These are phyloP conservation scores for Canis aureus DNA, from an alignment of 2,113 vertebrate species.

Conservation along the genomic window DNA sequence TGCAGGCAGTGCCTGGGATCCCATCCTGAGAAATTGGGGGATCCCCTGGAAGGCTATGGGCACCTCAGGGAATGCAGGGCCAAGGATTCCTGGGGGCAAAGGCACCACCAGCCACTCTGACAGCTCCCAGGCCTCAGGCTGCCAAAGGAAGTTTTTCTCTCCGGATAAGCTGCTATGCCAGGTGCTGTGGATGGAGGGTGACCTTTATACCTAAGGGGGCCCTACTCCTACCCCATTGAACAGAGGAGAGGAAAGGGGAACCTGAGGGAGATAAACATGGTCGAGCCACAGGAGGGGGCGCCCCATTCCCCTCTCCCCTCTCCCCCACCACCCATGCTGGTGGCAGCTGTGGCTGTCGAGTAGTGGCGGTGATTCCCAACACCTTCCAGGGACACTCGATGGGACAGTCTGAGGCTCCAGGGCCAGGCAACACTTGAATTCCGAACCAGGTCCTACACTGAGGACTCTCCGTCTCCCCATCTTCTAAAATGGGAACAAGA, in stretches of 20 bases:
- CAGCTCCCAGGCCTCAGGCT: not conserved
- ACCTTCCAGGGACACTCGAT: not conserved
- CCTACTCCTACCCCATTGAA: not conserved
- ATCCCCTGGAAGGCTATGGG: not conserved
- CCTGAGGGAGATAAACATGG: not conserved
- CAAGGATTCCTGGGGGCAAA: not conserved
- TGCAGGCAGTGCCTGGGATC: too few species aligned
- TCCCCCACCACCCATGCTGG: rapidly evolving
- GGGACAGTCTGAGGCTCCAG: not conserved
- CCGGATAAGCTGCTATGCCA: not conserved
- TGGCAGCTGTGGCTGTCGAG: not conserved
- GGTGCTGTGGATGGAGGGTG: not conserved
- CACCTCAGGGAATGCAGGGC: too few species aligned
- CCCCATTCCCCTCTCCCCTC: rapidly evolving
- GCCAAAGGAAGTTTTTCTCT: not conserved
- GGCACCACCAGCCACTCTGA: not conserved
- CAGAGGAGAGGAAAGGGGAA: not conserved
- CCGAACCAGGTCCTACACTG: not conserved
- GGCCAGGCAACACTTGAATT: not conserved
- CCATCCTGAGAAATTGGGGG: not conserved
- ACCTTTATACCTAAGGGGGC: not conserved
- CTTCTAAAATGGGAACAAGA: not conserved
- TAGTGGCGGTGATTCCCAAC: not conserved
- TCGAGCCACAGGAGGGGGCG: too few species aligned
- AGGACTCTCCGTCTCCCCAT: not conserved